A percentile compares a stretch with the other conserved stretches of the same genome.
These are phyloP conservation scores for Strigops habroptila DNA, from an alignment of 2,113 vertebrate genomes.

Conservation along the genomic window DNA sequence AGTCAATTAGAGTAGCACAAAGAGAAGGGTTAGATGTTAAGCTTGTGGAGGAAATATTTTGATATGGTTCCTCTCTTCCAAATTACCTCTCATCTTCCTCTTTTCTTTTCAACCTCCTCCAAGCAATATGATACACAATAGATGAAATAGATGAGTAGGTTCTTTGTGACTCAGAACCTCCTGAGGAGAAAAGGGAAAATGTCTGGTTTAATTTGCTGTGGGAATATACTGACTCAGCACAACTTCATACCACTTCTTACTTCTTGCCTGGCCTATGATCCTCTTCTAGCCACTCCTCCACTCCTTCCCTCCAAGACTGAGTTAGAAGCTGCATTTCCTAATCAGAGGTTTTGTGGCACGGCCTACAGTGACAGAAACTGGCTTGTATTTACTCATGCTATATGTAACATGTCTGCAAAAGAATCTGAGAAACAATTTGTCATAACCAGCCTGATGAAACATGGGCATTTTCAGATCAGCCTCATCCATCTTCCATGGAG, in stretches of 20 bases:
- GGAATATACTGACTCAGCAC: conserved; percentile 3
- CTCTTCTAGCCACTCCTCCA: background rate
- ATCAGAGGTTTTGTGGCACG: background rate
- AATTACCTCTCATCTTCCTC: conserved; percentile 39
- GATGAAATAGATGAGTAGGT: conserved; percentile 34
- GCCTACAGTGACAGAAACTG: background rate
- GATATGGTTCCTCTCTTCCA: conserved; percentile 30
- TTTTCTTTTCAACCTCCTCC: conserved; percentile 50
- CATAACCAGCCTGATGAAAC: background rate
- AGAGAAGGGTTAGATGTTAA: conserved; percentile 35
- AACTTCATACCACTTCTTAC: background rate
- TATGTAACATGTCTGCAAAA: background rate
- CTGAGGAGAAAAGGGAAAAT: background rate
- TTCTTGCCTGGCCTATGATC: background rate
- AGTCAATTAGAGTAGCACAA: conserved; percentile 12
- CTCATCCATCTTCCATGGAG: background rate
- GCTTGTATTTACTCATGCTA: background rate
- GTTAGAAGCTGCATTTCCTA: background rate
- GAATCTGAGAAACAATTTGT: background rate
- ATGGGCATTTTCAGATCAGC: background rate
- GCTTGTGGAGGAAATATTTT: conserved; percentile 53
- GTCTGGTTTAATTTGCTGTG: conserved; percentile 12
- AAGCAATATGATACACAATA: conserved; percentile 50
- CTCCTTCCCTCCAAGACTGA: background rate
- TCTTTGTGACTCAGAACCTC: conserved; percentile 58